Conservation (phyloP, 1,140 invertebrate genomes). For the Theocolax elegans region DNA sequence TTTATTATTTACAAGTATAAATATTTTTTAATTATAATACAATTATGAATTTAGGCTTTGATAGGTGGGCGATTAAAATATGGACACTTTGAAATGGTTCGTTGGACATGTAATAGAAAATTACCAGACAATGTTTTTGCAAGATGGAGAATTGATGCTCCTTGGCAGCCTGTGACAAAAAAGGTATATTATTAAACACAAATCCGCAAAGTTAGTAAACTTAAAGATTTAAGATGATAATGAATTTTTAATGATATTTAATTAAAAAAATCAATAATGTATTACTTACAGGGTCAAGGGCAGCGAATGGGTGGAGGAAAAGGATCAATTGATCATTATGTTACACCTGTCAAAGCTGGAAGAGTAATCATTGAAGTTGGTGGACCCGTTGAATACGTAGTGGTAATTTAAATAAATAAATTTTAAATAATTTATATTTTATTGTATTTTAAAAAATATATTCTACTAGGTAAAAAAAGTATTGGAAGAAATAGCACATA, state of each 20-base stretch:
- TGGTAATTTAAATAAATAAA: conserved; percentile 70
- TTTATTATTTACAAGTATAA: not conserved
- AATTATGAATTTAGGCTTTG: conserved; percentile 73
- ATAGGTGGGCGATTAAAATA: conserved; percentile 83
- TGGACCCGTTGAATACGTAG: conserved; percentile 87
- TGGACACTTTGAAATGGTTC: conserved; percentile 90
- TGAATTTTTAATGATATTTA: not conserved
- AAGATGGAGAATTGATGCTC: conserved; percentile 93
- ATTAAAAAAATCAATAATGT: not conserved
- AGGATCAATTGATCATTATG: conserved; percentile 94
- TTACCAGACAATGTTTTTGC: conserved; percentile 90
- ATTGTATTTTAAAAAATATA: not conserved
- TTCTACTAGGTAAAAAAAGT: conserved; percentile 71
- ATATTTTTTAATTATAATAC: not conserved
- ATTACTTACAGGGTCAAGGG: conserved; percentile 76
- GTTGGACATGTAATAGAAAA: conserved; percentile 79
- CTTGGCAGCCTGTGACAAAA: conserved; percentile 95
- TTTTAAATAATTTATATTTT: conserved; percentile 21
- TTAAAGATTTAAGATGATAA: not conserved
- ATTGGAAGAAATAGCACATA: conserved; percentile 77
- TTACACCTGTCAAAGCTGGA: conserved; percentile 89
- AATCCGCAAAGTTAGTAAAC: no score
- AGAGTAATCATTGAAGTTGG: conserved; percentile 96
- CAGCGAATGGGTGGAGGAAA: conserved; percentile 96
- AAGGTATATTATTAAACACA: conserved; percentile 74